Percentiles rank a stretch among this genome's conserved stretches.
These are phyloP conservation scores for Andricus grossulariae DNA, from an alignment of 1,140 invertebrate species.

Conservation along the genomic window DNA sequence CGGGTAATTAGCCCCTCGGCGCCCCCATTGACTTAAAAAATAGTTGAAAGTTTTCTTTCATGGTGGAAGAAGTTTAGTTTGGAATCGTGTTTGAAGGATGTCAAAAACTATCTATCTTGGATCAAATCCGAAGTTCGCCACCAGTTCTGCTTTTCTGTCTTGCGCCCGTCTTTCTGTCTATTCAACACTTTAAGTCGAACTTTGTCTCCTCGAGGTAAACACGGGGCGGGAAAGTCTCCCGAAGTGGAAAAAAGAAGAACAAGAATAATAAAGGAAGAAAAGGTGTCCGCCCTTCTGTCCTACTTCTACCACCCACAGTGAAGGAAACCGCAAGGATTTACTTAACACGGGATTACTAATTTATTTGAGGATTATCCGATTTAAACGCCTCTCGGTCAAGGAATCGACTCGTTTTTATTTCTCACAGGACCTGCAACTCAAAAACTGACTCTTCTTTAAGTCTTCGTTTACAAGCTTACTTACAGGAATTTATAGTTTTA, in stretches of 20 bases:
- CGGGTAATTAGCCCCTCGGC: too few relatives aligned
- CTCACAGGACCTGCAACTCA: background rate
- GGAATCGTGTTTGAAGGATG: background rate
- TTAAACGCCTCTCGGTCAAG: slow-evolving; percentile 19
- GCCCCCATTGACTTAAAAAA: too few relatives aligned
- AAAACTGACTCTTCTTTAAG: slow-evolving; percentile 8
- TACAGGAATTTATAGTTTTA: too few relatives aligned
- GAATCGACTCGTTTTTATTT: slow-evolving; percentile 11
- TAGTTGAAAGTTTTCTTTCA: too few relatives aligned
- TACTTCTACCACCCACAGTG: slow-evolving; percentile 24
- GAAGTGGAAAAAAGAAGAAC: background rate
- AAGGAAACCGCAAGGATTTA: slow-evolving; percentile 28
- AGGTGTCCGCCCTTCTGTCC: background rate
- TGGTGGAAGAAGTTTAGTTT: background rate
- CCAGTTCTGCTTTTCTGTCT: slow-evolving; percentile 17
- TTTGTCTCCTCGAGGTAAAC: slow-evolving; percentile 34
- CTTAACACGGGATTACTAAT: slow-evolving; percentile 34
- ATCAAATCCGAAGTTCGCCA: background rate
- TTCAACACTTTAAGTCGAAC: slow-evolving; percentile 61
- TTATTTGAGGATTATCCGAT: slow-evolving; percentile 31
- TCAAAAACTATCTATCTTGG: background rate
- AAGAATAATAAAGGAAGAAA: background rate
- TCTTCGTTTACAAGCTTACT: background rate
- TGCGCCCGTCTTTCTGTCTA: slow-evolving; percentile 17
- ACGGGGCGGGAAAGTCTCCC: slow-evolving; percentile 26